Evolutionary conservation across 2,888 invertebrate species (phyloP).

Genomic region (Silvanus unidentatus): DNA sequence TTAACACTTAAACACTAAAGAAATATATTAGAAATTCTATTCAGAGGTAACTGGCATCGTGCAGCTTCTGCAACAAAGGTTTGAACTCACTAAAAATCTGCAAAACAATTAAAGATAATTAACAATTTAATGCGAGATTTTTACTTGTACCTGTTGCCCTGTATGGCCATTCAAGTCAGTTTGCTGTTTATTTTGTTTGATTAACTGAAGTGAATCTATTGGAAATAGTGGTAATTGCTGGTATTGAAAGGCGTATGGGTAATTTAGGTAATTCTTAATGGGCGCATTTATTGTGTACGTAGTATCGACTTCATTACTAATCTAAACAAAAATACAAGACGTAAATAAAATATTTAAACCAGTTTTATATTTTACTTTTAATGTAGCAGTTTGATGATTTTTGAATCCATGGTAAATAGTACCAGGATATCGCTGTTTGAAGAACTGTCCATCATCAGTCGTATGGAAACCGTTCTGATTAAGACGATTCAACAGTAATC

Average conservation of each 20-base stretch:
- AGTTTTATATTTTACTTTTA: slow-evolving; percentile 22
- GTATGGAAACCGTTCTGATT: slow-evolving; percentile 58
- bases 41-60: slow-evolving; percentile 12
- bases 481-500: slow-evolving; percentile 54
- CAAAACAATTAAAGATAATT: slow-evolving; percentile 14
- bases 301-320: slow-evolving; percentile 46
- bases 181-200: too few species aligned
- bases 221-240: slow-evolving; percentile 12
- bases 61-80: slow-evolving; percentile 19
- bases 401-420: slow-evolving; percentile 7
- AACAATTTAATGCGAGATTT: not conserved
- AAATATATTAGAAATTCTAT: not conserved
- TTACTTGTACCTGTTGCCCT: too few species aligned
- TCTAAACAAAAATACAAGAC: not conserved
- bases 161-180: too few species aligned
- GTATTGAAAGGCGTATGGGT: slow-evolving; percentile 7
- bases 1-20: too few species aligned
- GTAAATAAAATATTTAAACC: too few species aligned
- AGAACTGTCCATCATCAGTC: slow-evolving; percentile 52
- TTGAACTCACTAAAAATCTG: slow-evolving; percentile 24
- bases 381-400: slow-evolving; percentile 15
- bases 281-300: slow-evolving; percentile 53
- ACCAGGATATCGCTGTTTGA: slow-evolving; percentile 44
- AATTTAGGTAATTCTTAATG: slow-evolving; percentile 7
- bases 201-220: slow-evolving; percentile 12